Evolutionary conservation across 92 coral and sea anemone species (phyloP).

Genomic region (Paragorgia papillata): DNA sequence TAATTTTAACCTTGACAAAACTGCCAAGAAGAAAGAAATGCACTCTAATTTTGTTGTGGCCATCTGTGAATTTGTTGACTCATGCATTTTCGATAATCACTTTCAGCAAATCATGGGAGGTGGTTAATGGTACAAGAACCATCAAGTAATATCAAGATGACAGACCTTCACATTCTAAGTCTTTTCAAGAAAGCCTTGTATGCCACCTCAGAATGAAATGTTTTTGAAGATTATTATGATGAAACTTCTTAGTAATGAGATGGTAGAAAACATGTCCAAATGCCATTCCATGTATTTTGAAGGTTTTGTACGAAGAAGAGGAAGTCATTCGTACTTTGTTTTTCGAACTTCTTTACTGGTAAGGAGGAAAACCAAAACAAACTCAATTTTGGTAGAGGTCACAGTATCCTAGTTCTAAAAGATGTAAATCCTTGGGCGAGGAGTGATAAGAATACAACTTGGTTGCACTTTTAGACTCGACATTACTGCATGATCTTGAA

Average conservation of each 20-base stretch:
- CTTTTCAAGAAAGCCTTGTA: slow-evolving; percentile 49
- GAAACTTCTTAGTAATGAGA: slow-evolving; percentile 36
- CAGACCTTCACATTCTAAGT: slow-evolving; percentile 40
- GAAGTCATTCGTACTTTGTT: slow-evolving; percentile 43
- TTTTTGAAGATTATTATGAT: slow-evolving; percentile 32
- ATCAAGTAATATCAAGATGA: slow-evolving; percentile 32
- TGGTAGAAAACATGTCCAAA: slow-evolving; percentile 24
- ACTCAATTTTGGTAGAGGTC: too few species aligned
- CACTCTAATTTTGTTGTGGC: slow-evolving; percentile 46
- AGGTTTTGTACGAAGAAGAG: slow-evolving; percentile 27
- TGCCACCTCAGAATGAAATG: slow-evolving; percentile 27
- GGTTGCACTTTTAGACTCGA: slow-evolving; percentile 45
- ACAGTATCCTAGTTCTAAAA: slow-evolving; percentile 42
- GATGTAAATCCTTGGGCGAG: slow-evolving; percentile 27
- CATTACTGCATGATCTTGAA: slow-evolving; percentile 41
- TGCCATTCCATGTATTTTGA: slow-evolving; percentile 11
- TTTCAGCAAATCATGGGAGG: slow-evolving; percentile 51
- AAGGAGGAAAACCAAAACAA: slow-evolving; percentile 42
- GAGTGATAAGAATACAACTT: slow-evolving; percentile 51
- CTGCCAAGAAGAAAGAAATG: slow-evolving; percentile 54
- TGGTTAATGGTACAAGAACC: slow-evolving; percentile 48
- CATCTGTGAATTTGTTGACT: slow-evolving; percentile 35
- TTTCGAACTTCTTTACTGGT: slow-evolving; percentile 25
- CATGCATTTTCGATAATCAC: slow-evolving; percentile 38
- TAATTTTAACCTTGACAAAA: slow-evolving; percentile 51